Base-by-base conservation (phyloP, 2,113 vertebrate genomes). In the Mixornis gularis region DNA sequence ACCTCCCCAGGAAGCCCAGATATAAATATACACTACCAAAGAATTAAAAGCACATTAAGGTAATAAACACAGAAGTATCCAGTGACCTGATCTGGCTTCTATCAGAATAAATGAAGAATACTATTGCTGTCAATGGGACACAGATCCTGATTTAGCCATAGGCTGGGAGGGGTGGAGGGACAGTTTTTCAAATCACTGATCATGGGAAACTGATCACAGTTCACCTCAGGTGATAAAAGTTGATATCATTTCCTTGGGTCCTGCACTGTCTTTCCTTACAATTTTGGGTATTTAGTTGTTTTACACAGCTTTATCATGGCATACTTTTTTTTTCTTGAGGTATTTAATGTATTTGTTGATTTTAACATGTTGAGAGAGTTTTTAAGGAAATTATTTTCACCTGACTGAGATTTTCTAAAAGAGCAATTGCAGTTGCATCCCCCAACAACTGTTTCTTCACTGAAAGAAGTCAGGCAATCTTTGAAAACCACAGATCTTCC, bases 1-100 rank as follows among this genome's bases (percentile, higher is more conserved):
- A 81, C 11, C 19, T 10, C 51, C 41, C 30, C 55, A 94, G 92
- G 78, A 95, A 89, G 78, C n/a, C 29, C 70, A 81, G 58, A 63
- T 90, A 89, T 87, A 94, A 94, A 87, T 84, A 89, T 44, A 79
- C 73, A 38, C 62, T 76, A 38, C 46, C 0, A 0, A 65, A 85
- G 86, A 94, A 96, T 82, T 92, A 69, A 81, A 89, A 91, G n/a
- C 46, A 14, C 9, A 8, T 72, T 87, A 77, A 90, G 59, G 71
- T 92, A 93, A 89, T 90, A 94, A 94, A 93, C 66, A 88, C 41
- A 85, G 59, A 63, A 62, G 43, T 89, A 89, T 91, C 87, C 63
- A 49, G 17, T 95, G 93, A 87, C 81, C 58, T 36, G n/a, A 56
- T 81, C 74, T 92, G 82, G 49, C 71, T 91, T 53, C 59, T 34